Evolutionary conservation across 2,113 vertebrate genomes (phyloP), one percentile per base, ranked within the genome.

Genomic region (Nothoprocta perdicaria): DNA sequence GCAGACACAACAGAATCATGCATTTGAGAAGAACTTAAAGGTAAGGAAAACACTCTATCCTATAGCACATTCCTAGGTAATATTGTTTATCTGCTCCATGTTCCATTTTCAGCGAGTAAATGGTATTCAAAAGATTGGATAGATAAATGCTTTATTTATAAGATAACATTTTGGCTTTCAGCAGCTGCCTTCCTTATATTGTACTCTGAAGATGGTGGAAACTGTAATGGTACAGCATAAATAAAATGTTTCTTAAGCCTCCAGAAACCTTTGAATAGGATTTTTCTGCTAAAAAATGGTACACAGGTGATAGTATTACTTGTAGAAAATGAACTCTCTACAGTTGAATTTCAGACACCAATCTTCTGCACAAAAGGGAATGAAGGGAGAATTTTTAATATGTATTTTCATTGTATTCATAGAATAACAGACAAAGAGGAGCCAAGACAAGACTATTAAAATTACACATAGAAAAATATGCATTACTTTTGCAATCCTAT

Each of bases 81-180:
- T 74, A 71, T 48, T 58, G 58, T 81, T 90, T 93, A 52, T 90
- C 72, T 95, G 35, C 14, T 65, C n/a, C 55, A 76, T 74, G 33
- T 38, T 74, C n/a, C 12, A 46, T 80, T 86, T 69, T 35, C 48
- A 86, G 35, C 9, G 93, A 93, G 80, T 86, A 74, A 95, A 87
- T 67, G 26, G 50, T 60, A 84, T 96, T 95, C 61, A 69, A 65
- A 86, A 87, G 40, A 31, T 43, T 35, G 13, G 26, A 18, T 53
- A 76, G 80, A 91, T 69, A 93, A 91, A 81, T 80, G 14, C 71
- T 94, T 92, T 88, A 90, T 90, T 94, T 80, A 69, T 46, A 46
- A 80, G 41, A 88, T 89, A 94, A 81, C 21, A 57, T 63, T 75
- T 35, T 69, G 48, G 9, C 50, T 86, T 97, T 78, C 82, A 74